Base-by-base conservation (phyloP, 2,113 vertebrate species). In the Drymodes brunneopygia region DNA sequence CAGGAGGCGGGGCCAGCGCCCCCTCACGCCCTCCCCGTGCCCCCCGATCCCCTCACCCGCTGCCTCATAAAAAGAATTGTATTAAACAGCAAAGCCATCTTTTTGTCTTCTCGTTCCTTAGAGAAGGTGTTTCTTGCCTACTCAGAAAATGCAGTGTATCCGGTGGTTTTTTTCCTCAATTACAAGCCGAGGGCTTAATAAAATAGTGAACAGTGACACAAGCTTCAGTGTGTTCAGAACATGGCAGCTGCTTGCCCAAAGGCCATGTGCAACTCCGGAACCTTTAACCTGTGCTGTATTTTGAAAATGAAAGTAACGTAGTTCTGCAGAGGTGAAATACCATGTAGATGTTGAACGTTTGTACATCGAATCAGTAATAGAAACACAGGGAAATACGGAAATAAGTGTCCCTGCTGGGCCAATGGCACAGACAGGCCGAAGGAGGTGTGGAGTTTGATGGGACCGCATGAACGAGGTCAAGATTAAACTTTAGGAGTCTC, bases 191-290 rank as follows among this genome's bases (percentile, higher is more conserved):
- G 11, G 5, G 5, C 40, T 64, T 51, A 61, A 53, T 62, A 18
- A 42, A 48, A 25, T 2, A 6, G 0, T 4, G 6, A 36, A 13
- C 25, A 7, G 5, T 8, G n/a, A 4, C 10, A 2, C 18, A 2
- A 0, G 1, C 25, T 45, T 7, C 40, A 3, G 0, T 3, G 12
- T 1, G 6, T 28, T 53, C 0, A 3, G 21, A 42, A 13, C 6
- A 1, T 1, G 31, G 51, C 28, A 33, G 50, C 33, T 7, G 2
- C 33, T 42, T 45, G 11, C 24, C 21, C 15, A 10, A 50, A 83
- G 67, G 56, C 48, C 33, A 51, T 35, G 60, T 12, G 14, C 33
- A 24, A 15, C 12, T n/a, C 0, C 5, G 0, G 51, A 42, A 51
- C 54, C 12, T 71, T 56, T 44, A 48, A 47, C 33, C 56, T 5